phyloP scores from a whole-genome alignment of 2,797 vertebrate species.

The Anabas testudineus region DNA sequence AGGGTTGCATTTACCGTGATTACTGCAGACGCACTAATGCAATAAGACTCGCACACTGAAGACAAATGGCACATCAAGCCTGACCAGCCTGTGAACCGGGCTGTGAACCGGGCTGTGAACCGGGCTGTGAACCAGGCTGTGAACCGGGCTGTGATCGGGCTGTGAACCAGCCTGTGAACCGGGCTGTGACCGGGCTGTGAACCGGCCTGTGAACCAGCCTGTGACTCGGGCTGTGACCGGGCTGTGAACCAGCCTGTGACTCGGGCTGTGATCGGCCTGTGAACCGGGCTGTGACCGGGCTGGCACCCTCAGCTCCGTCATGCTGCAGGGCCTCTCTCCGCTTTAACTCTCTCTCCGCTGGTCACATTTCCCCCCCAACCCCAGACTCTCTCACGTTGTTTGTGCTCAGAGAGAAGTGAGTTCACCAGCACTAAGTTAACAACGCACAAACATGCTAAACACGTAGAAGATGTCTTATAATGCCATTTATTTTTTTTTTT shows the following conservation, averaged over 20 bases:
- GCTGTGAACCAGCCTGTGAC: not conserved
- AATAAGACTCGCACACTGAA: not conserved
- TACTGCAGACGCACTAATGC: not conserved
- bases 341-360: constrained; percentile 23
- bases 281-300: no score
- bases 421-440: not conserved
- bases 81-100: not conserved
- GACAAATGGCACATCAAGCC: not conserved
- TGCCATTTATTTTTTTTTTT: not conserved
- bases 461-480: not conserved
- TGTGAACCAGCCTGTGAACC: not conserved
- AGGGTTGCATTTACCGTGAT: not conserved
- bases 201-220: not conserved
- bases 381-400: not conserved
- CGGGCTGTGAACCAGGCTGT: no score
- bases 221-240: no score
- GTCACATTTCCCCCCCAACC: not conserved
- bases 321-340: constrained; percentile 63
- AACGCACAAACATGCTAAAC: not conserved
- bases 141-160: no score
- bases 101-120: no score
- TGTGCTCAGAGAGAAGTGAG: not conserved
- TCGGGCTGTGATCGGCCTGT: not conserved
- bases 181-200: no score
- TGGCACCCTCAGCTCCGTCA: constrained; percentile 12